A percentile compares a stretch with the other conserved stretches of the same genome.
These are phyloP conservation scores for Venturia canescens DNA, from an alignment of 1,140 invertebrate species.

Conservation along the genomic window DNA sequence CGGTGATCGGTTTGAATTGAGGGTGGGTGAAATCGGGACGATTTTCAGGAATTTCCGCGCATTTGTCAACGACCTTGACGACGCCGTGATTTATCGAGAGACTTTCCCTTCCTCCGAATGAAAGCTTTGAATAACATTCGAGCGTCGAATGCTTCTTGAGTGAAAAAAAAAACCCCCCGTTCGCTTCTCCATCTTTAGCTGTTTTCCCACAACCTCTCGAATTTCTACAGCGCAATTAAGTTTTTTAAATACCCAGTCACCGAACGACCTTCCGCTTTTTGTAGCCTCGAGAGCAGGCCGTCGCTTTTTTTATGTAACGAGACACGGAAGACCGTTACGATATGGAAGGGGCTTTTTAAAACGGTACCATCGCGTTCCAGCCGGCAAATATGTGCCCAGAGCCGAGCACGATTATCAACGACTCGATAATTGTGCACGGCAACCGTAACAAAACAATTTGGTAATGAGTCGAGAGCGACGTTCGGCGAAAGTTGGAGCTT, in stretches of 20 bases:
- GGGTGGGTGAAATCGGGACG: background rate
- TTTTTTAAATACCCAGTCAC: no score
- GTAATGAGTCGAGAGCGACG: no score
- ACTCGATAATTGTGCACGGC: no score
- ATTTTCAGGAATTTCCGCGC: background rate
- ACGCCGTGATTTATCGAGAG: constrained; percentile 53
- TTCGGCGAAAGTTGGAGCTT: no score
- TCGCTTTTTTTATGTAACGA: background rate
- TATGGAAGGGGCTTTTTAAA: background rate
- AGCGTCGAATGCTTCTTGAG: no score
- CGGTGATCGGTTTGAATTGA: background rate
- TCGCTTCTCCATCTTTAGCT: no score
- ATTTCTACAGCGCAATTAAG: no score
- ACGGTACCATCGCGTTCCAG: background rate
- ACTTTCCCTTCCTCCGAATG: constrained; percentile 61
- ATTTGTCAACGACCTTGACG: constrained; percentile 32
- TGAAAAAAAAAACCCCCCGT: no score
- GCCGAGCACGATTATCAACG: background rate
- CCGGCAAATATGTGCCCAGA: background rate
- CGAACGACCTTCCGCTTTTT: background rate
- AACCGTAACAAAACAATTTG: no score
- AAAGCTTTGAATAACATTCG: constrained; percentile 41
- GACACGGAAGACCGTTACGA: background rate
- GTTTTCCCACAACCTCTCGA: no score
- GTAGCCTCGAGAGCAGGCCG: background rate